Evolutionary conservation across 1,140 invertebrate genomes (phyloP).

Genomic region (Pseudomyrmex cubaensis): DNA sequence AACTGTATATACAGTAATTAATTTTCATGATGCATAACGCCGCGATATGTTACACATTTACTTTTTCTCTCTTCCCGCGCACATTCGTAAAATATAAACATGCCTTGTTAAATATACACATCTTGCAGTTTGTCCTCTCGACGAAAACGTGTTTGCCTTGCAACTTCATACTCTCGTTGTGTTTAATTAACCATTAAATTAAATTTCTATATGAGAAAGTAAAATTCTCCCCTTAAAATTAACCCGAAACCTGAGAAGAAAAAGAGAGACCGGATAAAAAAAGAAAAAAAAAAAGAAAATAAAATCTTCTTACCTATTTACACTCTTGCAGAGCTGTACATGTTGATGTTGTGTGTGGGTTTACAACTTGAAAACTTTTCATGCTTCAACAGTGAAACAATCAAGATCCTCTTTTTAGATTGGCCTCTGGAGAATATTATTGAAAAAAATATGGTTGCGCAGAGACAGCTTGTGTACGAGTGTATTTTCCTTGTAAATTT

Average conservation of each 20-base stretch:
- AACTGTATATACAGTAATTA: constrained; percentile 55
- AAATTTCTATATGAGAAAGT: constrained; percentile 12
- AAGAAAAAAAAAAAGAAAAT: not conserved
- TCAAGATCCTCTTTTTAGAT: constrained; percentile 3
- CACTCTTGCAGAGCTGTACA: not conserved
- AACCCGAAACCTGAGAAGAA: no score
- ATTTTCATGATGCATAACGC: constrained; percentile 16
- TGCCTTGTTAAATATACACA: constrained; percentile 16
- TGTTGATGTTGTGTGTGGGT: not conserved
- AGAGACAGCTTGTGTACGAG: not conserved
- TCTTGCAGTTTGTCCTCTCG: no score
- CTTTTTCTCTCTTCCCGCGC: not conserved
- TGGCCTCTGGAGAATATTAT: not conserved
- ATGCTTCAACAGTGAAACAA: not conserved
- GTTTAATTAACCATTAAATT: not conserved
- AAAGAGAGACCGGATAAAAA: no score
- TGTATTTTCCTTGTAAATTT: no score
- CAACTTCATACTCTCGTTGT: not conserved
- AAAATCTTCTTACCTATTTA: not conserved
- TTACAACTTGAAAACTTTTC: constrained; percentile 3
- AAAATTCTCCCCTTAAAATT: not conserved
- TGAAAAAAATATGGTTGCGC: not conserved
- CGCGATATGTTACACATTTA: not conserved
- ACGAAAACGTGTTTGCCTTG: not conserved
- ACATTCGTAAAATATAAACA: constrained; percentile 1